Evolutionary conservation across 2,797 vertebrate genomes (phyloP), one percentile per base, ranked within the genome.

Genomic region (Ctenopoma multispine): DNA sequence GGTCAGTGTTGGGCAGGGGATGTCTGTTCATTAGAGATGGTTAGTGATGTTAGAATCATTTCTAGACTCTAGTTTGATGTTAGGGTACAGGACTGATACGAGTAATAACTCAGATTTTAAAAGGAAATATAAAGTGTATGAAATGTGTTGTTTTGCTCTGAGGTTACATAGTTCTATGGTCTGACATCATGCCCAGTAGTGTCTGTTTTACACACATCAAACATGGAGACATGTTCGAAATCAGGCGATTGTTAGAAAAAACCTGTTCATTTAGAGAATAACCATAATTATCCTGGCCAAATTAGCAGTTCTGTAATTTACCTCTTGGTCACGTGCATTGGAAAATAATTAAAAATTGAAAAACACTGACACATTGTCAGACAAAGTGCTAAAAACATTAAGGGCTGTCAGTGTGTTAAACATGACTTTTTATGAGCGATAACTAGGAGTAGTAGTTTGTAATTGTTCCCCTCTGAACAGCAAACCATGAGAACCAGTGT

Each of bases 401-500:
- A 4, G 41, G 49, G 18, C 43, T 29, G 18, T 63, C 15, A 9
- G 5, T 11, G 23, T 11, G 29, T 31, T 31, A n/a, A 15, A 63
- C 43, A 46, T 12, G 12, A 50, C 20, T 43, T 18, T 51, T 69
- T 13, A 27, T n/a, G 20, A 31, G 29, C 29, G 29, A 31, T 31
- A 7, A 29, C 29, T 38, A 31, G 24, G 24, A 31, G 48, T 31
- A 67, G 29, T 27, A 7, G 34, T 67, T 47, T 13, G 47, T 63
- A 29, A 46, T 43, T 7, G 4, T 3, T 6, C 1, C 18, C 7
- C 36, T 2, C 51, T 12, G 34, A 75, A 67, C 77, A 55, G 76
- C 84, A 83, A 75, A 17, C 59, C 50, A 21, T 7, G 46, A 38
- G 78, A 79, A 80, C 40, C 86, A 70, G 86, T 89, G 90, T 81